Percentiles rank a stretch among this genome's conserved stretches.
Conservation (phyloP, 2,888 invertebrate genomes). For the Rhingia campestris region DNA sequence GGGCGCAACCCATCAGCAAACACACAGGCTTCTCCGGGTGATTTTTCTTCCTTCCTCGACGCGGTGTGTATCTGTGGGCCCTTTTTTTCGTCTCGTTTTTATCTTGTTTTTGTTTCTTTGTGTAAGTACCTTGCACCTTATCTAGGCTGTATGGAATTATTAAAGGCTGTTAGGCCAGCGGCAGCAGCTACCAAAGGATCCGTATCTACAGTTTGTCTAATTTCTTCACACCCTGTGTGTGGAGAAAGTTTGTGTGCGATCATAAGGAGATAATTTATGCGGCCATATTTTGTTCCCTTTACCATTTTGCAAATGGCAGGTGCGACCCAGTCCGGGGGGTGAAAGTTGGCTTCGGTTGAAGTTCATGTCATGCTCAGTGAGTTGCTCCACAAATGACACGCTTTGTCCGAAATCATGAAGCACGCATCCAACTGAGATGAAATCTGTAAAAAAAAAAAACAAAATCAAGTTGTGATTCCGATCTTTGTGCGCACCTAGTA, state of each 20-base stretch:
- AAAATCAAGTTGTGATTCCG: constrained; percentile 35
- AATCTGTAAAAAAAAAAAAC: constrained; percentile 44
- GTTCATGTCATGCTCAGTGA: constrained; percentile 64
- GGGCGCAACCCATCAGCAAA: constrained; percentile 69
- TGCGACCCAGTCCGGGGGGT: constrained; percentile 36
- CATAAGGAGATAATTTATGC: constrained; percentile 73
- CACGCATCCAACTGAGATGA: constrained; percentile 66
- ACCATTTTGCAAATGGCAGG: constrained; percentile 61
- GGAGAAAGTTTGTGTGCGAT: constrained; percentile 71
- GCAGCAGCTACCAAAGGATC: constrained; percentile 70
- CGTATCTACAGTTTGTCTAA: constrained; percentile 71
- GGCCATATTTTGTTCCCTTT: constrained; percentile 65
- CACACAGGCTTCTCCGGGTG: constrained; percentile 53
- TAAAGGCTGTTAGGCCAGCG: constrained; percentile 57
- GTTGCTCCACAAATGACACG: constrained; percentile 34
- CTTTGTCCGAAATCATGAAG: constrained; percentile 67
- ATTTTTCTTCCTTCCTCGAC: constrained; percentile 52
- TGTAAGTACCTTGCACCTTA: constrained; percentile 52
- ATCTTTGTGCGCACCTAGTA: constrained; percentile 39
- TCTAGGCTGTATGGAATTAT: constrained; percentile 68
- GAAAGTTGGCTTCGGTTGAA: constrained; percentile 35
- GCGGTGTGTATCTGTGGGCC: not conserved
- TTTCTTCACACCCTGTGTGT: constrained; percentile 74
- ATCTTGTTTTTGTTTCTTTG: constrained; percentile 30
- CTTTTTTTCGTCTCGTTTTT: constrained; percentile 46